Base-by-base conservation (phyloP, 2,888 invertebrate genomes). In the Dicroscelio sp. region DNA sequence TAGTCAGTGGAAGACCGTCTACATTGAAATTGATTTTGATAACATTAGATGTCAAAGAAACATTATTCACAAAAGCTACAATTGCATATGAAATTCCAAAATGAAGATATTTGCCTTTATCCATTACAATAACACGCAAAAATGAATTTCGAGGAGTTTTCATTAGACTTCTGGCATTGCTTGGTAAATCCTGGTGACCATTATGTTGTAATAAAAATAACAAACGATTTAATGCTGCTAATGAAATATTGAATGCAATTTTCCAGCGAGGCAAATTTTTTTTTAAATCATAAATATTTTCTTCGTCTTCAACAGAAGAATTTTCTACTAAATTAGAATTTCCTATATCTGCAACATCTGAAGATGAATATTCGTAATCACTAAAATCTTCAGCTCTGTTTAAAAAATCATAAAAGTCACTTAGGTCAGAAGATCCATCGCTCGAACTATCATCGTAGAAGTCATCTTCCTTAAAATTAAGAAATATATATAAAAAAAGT, bases 71-170 rank as follows among this genome's bases (percentile, higher is more conserved):
- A 20, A 67, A 5, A 20, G 67, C 27, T 31, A 1, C 1, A 25
- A 63, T 6, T 63, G 30, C 63, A 30, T 63, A 63, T 2, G 31
- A 10, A 12, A 67, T 67, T 8, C 33, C 67, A 33, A 67, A 67
- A 67, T 67, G 67, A 33, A 67, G 20, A 33, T 67, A 67, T n/a
- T 67, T 67, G 17, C 67, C n/a, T n/a, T n/a, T n/a, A n/a, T n/a
- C n/a, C n/a, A n/a, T n/a, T n/a, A n/a, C 14, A 20, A 65, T 65
- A 14, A 65, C n/a, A 23, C 33, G 31, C 31, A 25, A 65, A 6
- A 27, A 4, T 4, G 60, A 65, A 4, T 6, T 65, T 14, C 65
- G 12, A 65, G 20, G 65, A 6, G 67, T 67, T 67, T 35, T 5
- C 23, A 69, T 17, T 25, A 69, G 25, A 30, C 17, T 33, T 63